Conservation (phyloP, 2,113 vertebrate genomes). For the Carassius carassius region DNA sequence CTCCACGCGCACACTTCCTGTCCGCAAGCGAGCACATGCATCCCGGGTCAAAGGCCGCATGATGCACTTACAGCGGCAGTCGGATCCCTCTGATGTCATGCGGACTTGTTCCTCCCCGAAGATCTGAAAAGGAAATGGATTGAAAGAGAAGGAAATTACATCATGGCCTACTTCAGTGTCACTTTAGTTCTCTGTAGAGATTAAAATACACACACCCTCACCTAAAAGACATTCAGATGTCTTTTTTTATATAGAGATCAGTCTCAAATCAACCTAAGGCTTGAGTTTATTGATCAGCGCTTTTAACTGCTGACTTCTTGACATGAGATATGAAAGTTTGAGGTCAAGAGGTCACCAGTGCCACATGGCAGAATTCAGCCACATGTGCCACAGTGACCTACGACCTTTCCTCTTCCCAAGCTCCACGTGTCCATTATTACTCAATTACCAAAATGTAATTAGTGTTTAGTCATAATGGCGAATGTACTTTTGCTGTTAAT, state of each 20-base stretch:
- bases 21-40: conserved; percentile 84
- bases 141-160: neutral
- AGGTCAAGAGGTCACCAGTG: conserved; percentile 27
- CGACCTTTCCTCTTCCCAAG: neutral
- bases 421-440: neutral
- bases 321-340: conserved; percentile 7
- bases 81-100: conserved; percentile 92
- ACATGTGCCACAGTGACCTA: neutral
- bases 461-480: neutral
- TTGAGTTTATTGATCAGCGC: conserved; percentile 10
- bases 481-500: neutral
- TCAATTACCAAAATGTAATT: conserved; percentile 24
- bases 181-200: too few species aligned
- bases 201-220: too few species aligned
- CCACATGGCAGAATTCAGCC: neutral
- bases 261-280: neutral
- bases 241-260: neutral
- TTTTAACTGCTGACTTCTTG: neutral
- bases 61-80: conserved; percentile 97
- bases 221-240: neutral
- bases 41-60: conserved; percentile 90
- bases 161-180: neutral
- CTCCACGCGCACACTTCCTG: conserved; percentile 80
- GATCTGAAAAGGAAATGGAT: conserved; percentile 69
- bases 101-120: conserved; percentile 91